Base-by-base conservation (phyloP, 1,140 invertebrate species). In the Platyscapa corneri region DNA sequence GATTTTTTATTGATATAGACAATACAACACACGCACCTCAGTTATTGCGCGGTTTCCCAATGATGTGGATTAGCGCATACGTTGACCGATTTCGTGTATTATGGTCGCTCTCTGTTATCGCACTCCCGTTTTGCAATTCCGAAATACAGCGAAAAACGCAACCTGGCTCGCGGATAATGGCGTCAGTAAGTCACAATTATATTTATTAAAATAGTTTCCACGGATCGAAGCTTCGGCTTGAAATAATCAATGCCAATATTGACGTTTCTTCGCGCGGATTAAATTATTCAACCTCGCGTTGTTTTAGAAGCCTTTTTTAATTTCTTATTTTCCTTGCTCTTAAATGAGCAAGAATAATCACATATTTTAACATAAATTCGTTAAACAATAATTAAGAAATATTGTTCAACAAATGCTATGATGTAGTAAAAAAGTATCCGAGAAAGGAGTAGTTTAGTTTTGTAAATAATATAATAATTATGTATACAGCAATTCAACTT, bases 101-200 rank as follows among this genome's bases (percentile, higher is more conserved):
- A 85, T 85, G 84, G 84, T 85, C 5, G 84, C 79, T 18, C 72
- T 82, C 23, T 74, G 72, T 64, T 80, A 82, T 64, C 78, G 84
- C 1, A 42, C 46, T 75, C 37, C n/a, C 0, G 42, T 67, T 23
- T 32, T 80, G 18, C 37, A 30, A n/a, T 16, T n/a, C n/a, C 32
- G 14, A 65, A 37, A n/a, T 49, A 23, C 42, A 49, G 1, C 75
- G 16, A 27, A 78, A 30, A 23, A 23, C 20, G n/a, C n/a, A 23
- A 30, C 18, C 20, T 75, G 34, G 18, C 49, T 85, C 32, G 32
- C 83, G n/a, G 65, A 85, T 23, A 65, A 85, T 75, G 67, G 23
- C 27, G 23, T 60, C 23, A 37, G 76, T 84, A 79, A 84, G 82
- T 84, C 46, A 46, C 3, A 46, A 49, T 20, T 18, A n/a, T 23